Evolutionary conservation across 2,113 vertebrate genomes (phyloP).

Genomic region (Octodon degus): DNA sequence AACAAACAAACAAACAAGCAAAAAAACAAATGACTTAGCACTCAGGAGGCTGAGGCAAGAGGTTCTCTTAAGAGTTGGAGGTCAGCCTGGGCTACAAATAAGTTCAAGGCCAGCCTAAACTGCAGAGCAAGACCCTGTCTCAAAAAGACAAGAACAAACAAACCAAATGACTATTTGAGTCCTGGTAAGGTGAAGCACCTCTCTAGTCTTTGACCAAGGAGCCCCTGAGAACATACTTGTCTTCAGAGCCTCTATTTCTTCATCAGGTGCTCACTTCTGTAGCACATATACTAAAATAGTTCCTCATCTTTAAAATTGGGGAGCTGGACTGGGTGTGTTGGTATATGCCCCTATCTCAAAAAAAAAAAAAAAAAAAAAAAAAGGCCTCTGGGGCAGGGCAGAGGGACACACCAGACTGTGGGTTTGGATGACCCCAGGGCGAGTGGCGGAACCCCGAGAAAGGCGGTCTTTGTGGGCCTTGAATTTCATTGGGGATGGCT

Average conservation of each 20-base stretch:
- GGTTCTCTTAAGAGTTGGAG: too few relatives aligned
- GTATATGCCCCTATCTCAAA: background rate
- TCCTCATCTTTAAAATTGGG: background rate
- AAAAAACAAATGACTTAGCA: background rate
- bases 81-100: background rate
- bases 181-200: background rate
- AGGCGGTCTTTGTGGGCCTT: background rate
- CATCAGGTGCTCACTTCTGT: background rate
- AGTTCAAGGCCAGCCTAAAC: background rate
- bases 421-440: too few relatives aligned
- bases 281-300: background rate
- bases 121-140: background rate
- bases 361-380: background rate
- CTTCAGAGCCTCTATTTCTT: background rate
- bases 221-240: background rate
- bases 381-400: too few relatives aligned
- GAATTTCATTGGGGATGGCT: background rate
- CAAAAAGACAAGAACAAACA: background rate
- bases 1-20: too few relatives aligned
- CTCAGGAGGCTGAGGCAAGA: too few relatives aligned
- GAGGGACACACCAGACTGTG: too few relatives aligned
- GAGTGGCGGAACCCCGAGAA: too few relatives aligned
- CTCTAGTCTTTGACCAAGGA: background rate
- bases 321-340: background rate
- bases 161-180: background rate